Percentiles rank a stretch among this genome's conserved stretches.
Conservation (phyloP, 2,888 invertebrate genomes). For the Drosophila dives region DNA sequence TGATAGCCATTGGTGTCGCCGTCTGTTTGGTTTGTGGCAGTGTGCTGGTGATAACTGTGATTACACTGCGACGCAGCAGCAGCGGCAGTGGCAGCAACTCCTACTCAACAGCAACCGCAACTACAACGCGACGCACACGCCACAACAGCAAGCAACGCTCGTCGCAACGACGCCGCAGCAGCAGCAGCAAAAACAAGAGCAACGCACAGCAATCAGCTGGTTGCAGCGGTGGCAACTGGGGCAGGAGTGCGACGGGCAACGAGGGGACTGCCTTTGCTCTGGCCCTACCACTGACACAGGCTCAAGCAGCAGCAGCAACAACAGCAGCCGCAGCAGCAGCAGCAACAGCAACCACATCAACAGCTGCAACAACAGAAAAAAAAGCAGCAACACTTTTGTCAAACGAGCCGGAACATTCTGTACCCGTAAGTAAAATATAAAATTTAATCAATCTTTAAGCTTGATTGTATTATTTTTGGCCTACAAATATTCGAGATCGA, state of each 20-base stretch:
- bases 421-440: slow-evolving; percentile 84
- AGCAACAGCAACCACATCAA: slow-evolving; percentile 52
- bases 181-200: slow-evolving; percentile 23
- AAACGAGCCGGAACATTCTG: slow-evolving; percentile 85
- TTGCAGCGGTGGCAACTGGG: slow-evolving; percentile 25
- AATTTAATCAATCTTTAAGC: background rate
- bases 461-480: background rate
- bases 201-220: slow-evolving; percentile 34
- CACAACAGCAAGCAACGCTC: slow-evolving; percentile 67
- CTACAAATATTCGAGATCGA: background rate
- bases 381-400: slow-evolving; percentile 81
- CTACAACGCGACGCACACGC: slow-evolving; percentile 60
- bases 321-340: slow-evolving; percentile 53
- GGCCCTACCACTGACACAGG: slow-evolving; percentile 84
- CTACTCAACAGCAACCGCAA: slow-evolving; percentile 70
- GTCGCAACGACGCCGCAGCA: slow-evolving; percentile 68
- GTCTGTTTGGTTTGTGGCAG: slow-evolving; percentile 81
- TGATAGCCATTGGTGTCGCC: slow-evolving; percentile 81
- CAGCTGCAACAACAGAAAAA: slow-evolving; percentile 67
- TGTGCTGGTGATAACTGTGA: slow-evolving; percentile 77
- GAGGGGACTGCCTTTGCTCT: slow-evolving; percentile 80
- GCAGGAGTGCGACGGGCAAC: slow-evolving; percentile 55
- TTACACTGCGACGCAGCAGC: slow-evolving; percentile 67
- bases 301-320: slow-evolving; percentile 68
- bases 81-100: slow-evolving; percentile 36